Conservation (phyloP, 2,113 vertebrate genomes). For the Pontoporia blainvillei region DNA sequence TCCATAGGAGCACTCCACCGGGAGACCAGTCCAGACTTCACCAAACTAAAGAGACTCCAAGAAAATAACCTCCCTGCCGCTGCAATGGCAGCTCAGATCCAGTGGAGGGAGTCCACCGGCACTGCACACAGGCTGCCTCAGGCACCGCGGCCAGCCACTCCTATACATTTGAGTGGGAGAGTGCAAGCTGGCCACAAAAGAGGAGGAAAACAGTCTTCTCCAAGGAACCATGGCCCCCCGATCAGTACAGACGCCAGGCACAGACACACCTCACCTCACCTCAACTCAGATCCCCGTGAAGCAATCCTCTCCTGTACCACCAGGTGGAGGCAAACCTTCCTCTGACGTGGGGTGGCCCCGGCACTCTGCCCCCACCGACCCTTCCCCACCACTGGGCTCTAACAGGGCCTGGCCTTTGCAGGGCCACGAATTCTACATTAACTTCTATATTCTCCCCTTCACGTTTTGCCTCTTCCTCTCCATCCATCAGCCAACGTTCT, state of each 20-base stretch:
- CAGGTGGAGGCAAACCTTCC: neutral
- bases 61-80: neutral
- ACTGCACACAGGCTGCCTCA: neutral
- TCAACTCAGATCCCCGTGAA: neutral
- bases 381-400: neutral
- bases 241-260: accelerated
- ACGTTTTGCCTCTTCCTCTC: neutral
- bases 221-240: neutral
- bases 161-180: neutral
- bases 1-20: neutral
- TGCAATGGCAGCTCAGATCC: neutral
- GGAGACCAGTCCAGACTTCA: neutral
- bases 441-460: neutral
- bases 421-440: neutral
- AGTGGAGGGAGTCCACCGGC: neutral
- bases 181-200: neutral
- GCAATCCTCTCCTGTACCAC: neutral
- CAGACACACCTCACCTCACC: neutral
- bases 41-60: neutral
- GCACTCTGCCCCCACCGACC: neutral
- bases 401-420: neutral
- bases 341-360: neutral
- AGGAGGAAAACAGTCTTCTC: neutral
- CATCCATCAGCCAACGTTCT: neutral
- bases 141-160: neutral